These are phyloP conservation scores for Hermaeophaga mercurialis DNA, from an alignment of 2,888 invertebrate genomes.

Conservation along the genomic window DNA sequence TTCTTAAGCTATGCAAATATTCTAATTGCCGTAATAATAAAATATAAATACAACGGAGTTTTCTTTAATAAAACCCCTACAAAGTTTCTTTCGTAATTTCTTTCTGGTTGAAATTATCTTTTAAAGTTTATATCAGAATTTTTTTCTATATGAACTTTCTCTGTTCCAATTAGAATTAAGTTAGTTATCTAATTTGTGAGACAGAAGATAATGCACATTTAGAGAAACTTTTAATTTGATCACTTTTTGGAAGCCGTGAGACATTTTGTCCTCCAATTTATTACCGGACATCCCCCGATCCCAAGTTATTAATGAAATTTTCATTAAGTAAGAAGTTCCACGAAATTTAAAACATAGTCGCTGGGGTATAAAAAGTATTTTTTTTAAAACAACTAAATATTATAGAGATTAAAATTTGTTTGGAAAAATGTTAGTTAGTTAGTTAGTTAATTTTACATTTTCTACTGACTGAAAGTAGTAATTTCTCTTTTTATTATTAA, in stretches of 20 bases:
- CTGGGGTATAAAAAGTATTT: too few relatives aligned
- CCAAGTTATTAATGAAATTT: constrained; percentile 13
- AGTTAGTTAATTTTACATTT: too few relatives aligned
- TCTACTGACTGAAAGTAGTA: too few relatives aligned
- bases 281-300: constrained; percentile 12
- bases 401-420: too few relatives aligned
- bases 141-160: constrained; percentile 9
- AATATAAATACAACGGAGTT: too few relatives aligned
- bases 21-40: too few relatives aligned
- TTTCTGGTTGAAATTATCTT: not conserved
- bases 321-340: not conserved
- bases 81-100: not conserved
- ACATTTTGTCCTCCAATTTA: constrained; percentile 6
- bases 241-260: constrained; percentile 13
- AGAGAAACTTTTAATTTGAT: constrained; percentile 15
- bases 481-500: too few relatives aligned
- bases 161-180: constrained; percentile 12
- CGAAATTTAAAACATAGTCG: not conserved
- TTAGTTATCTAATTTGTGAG: constrained; percentile 2
- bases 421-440: too few relatives aligned
- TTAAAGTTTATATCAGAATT: not conserved
- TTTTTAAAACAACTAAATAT: too few relatives aligned
- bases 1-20: too few relatives aligned
- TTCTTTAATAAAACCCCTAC: not conserved
- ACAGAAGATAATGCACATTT: constrained; percentile 8